These are phyloP conservation scores for Notospermus geniculatus DNA, from an alignment of 1,140 invertebrate genomes.

Conservation along the genomic window DNA sequence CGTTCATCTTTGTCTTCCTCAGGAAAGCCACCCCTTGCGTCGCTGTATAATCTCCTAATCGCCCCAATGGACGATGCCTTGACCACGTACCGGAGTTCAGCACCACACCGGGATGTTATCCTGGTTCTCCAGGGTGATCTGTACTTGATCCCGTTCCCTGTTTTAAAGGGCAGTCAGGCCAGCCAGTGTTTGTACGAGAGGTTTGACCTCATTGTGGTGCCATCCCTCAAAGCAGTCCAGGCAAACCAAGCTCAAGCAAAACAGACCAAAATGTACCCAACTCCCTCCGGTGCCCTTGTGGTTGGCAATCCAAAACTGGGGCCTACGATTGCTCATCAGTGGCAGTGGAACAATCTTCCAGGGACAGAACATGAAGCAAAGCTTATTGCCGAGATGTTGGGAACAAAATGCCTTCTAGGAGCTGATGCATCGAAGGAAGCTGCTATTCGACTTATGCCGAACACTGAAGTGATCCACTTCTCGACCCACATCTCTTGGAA, in stretches of 20 bases:
- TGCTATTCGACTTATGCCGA: conserved; percentile 76
- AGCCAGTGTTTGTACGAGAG: conserved; percentile 81
- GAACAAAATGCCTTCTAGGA: conserved; percentile 71
- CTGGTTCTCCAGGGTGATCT: conserved; percentile 87
- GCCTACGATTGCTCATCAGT: conserved; percentile 70
- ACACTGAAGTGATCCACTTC: conserved; percentile 84
- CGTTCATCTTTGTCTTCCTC: conserved; percentile 64
- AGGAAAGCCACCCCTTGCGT: conserved; percentile 79
- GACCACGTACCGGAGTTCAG: conserved; percentile 9
- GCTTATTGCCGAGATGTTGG: conserved; percentile 86
- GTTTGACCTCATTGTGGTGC: conserved; percentile 82
- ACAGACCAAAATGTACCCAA: conserved; percentile 48
- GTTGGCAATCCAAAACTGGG: conserved; percentile 82
- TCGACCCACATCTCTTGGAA: conserved; percentile 92
- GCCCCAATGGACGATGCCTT: conserved; percentile 90
- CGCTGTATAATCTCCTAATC: conserved; percentile 83
- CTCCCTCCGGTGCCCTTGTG: conserved; percentile 65
- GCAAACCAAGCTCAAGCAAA: conserved; percentile 42
- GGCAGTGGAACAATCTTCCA: conserved; percentile 77
- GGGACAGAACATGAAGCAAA: conserved; percentile 85
- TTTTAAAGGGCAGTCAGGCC: conserved; percentile 62
- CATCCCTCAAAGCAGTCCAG: conserved; percentile 73
- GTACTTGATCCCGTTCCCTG: conserved; percentile 86
- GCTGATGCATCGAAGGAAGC: conserved; percentile 78
- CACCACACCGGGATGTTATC: conserved; percentile 65